A percentile compares a stretch with the other conserved stretches of the same genome.
Conservation (phyloP, 2,113 vertebrate species). For the Nerophis ophidion region DNA sequence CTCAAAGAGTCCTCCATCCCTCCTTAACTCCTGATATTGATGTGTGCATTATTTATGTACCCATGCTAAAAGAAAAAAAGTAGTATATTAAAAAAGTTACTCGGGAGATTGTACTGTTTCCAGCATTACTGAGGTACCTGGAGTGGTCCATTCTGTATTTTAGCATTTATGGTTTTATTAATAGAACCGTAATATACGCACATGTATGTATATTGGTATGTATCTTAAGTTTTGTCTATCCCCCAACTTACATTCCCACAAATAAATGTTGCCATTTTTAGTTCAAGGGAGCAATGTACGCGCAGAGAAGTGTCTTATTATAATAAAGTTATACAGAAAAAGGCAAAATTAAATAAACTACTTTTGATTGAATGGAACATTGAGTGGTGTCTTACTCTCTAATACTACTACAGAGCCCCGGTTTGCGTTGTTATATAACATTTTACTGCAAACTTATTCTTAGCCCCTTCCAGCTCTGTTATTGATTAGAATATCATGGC, state of each 20-base stretch:
- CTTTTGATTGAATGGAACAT: constrained; percentile 79
- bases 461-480: too few relatives aligned
- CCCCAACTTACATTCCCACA: constrained; percentile 81
- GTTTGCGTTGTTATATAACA: too few relatives aligned
- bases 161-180: constrained; percentile 77
- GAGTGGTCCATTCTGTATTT: constrained; percentile 67
- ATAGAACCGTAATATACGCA: constrained; percentile 75
- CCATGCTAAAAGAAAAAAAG: constrained; percentile 66
- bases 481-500: too few relatives aligned
- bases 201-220: constrained; percentile 81
- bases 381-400: constrained; percentile 21
- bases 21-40: constrained; percentile 60
- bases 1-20: constrained; percentile 62
- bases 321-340: constrained; percentile 80
- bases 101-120: constrained; percentile 77
- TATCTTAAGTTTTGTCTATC: constrained; percentile 73
- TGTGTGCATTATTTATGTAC: constrained; percentile 72
- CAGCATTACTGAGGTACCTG: constrained; percentile 72
- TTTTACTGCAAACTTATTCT: too few relatives aligned
- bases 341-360: constrained; percentile 79
- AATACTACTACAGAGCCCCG: too few relatives aligned
- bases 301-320: constrained; percentile 84
- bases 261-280: constrained; percentile 79
- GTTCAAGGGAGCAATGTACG: constrained; percentile 84
- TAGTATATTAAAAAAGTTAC: constrained; percentile 68